These are phyloP conservation scores for Luscinia megarhynchos DNA, from an alignment of 2,797 vertebrate species.

Conservation along the genomic window DNA sequence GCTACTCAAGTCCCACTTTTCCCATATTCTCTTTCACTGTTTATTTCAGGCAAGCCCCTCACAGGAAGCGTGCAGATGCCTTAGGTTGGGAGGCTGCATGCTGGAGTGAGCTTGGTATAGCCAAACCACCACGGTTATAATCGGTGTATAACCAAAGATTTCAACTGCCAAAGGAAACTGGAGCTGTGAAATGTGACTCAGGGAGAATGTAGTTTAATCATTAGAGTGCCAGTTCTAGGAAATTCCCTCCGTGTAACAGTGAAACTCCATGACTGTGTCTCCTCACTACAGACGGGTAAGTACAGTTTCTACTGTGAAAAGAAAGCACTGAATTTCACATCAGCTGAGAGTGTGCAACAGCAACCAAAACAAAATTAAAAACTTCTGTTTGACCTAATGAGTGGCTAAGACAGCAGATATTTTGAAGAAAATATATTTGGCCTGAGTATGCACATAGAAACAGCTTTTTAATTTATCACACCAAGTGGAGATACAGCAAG, in stretches of 20 bases:
- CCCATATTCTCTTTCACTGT: not conserved
- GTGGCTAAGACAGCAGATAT: not conserved
- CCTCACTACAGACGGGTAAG: not conserved
- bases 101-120: not conserved
- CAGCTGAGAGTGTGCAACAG: not conserved
- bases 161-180: not conserved
- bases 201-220: not conserved
- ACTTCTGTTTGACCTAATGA: not conserved
- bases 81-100: not conserved
- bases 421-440: slow-evolving; percentile 39
- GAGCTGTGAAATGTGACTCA: not conserved
- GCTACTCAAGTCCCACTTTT: not conserved
- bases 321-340: not conserved
- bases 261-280: not conserved
- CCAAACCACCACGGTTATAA: not conserved
- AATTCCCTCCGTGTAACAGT: not conserved
- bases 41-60: not conserved
- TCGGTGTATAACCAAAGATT: not conserved
- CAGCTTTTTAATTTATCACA: slow-evolving; percentile 39
- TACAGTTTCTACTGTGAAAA: not conserved
- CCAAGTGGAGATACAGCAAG: slow-evolving; percentile 25
- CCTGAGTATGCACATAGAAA: slow-evolving; percentile 5
- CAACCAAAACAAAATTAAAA: not conserved
- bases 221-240: not conserved
- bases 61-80: rapidly evolving